Percentiles rank a stretch among this genome's conserved stretches.
Evolutionary conservation across 2,888 invertebrate species (phyloP).

Genomic region (Lepas anatifera): DNA sequence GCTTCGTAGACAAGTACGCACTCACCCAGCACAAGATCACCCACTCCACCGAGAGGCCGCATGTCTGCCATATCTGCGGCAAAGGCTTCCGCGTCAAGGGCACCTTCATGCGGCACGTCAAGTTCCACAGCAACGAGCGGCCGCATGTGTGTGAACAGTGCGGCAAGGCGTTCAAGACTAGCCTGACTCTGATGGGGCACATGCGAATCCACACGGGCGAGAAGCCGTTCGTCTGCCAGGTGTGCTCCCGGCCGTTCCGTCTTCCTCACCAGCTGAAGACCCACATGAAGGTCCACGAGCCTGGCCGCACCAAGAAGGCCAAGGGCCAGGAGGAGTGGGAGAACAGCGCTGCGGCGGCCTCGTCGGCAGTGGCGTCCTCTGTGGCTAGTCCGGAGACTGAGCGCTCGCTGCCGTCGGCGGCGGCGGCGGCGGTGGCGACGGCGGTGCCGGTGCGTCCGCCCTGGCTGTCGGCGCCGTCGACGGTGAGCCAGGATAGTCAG

Average conservation of each 20-base stretch:
- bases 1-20: constrained; percentile 34
- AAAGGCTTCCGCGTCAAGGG: constrained; percentile 6
- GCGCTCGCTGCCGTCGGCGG: too few relatives aligned
- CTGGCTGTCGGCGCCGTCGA: too few relatives aligned
- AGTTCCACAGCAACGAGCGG: neutral
- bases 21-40: constrained; percentile 40
- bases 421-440: too few relatives aligned
- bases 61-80: neutral
- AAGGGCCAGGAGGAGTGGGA: too few relatives aligned
- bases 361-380: too few relatives aligned
- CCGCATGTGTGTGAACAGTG: constrained; percentile 43
- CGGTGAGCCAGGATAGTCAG: too few relatives aligned
- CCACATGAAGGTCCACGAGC: neutral
- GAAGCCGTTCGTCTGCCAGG: constrained; percentile 37
- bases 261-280: constrained; percentile 4
- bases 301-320: too few relatives aligned
- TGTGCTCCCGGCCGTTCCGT: constrained; percentile 26
- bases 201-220: constrained; percentile 42
- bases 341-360: too few relatives aligned
- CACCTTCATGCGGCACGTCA: neutral
- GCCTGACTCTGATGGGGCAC: constrained; percentile 39
- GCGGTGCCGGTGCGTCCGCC: too few relatives aligned
- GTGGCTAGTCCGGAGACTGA: too few relatives aligned
- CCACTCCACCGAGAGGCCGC: neutral
- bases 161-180: constrained; percentile 38